Evolutionary conservation across 2,797 vertebrate genomes (phyloP).

Genomic region (Setipinna tenuifilis): DNA sequence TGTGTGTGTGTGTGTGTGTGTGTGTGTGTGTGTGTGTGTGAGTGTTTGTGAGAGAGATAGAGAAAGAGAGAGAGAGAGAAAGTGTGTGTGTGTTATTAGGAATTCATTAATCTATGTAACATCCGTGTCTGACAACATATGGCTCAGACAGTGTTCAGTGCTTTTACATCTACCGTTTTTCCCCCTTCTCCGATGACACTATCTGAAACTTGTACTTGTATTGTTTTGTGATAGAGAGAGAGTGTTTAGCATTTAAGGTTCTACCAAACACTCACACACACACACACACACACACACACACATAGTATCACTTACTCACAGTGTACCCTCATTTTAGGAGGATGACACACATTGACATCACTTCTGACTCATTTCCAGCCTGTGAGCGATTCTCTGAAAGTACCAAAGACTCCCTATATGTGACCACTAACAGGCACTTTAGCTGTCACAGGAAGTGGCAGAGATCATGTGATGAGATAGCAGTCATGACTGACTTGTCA

Average conservation of each 20-base stretch:
- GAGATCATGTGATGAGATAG: background rate
- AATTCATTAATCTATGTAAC: background rate
- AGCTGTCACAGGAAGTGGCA: background rate
- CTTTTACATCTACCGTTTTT: background rate
- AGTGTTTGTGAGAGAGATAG: background rate
- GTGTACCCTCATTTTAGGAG: background rate
- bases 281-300: background rate
- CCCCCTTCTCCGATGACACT: background rate
- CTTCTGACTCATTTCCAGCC: background rate
- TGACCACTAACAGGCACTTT: background rate
- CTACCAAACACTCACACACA: background rate
- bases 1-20: background rate
- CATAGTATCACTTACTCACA: background rate
- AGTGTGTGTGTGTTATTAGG: background rate
- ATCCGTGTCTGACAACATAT: background rate
- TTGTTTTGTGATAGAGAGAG: background rate
- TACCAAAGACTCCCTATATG: background rate
- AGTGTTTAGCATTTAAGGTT: background rate
- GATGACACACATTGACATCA: conserved; percentile 5
- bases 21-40: conserved; percentile 18
- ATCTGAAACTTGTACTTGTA: background rate
- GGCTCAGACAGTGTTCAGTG: background rate
- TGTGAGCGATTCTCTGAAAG: background rate
- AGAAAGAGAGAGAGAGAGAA: background rate
- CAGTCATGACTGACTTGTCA: conserved; percentile 6